A percentile compares a stretch with the other conserved stretches of the same genome.
These are phyloP conservation scores for Melanostoma scalare DNA, from an alignment of 2,888 invertebrate species.

Conservation along the genomic window DNA sequence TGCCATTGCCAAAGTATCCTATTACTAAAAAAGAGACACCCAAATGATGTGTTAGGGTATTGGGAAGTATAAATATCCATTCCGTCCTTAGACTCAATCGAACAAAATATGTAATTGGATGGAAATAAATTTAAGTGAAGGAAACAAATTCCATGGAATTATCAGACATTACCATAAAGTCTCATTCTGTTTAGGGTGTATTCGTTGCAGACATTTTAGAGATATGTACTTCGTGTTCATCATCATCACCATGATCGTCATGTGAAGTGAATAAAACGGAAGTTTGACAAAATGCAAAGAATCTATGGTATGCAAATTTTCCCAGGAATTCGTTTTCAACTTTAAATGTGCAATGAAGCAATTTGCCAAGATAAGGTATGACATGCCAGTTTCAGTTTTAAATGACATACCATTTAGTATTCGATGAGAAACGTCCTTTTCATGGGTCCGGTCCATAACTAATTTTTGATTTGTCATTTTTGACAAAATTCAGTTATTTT, in stretches of 20 bases:
- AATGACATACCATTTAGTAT: conserved; percentile 32
- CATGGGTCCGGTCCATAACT: conserved; percentile 29
- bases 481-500: conserved; percentile 18
- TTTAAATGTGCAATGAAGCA: conserved; percentile 50
- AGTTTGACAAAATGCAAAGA: conserved; percentile 38
- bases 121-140: conserved; percentile 72
- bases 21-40: conserved; percentile 69
- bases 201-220: conserved; percentile 62
- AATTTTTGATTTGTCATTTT: conserved; percentile 55
- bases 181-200: conserved; percentile 43
- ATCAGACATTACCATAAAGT: conserved; percentile 72
- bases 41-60: conserved; percentile 51
- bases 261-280: conserved; percentile 9
- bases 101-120: conserved; percentile 69
- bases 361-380: conserved; percentile 27
- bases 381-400: no score
- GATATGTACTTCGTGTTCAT: conserved; percentile 20
- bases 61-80: no score
- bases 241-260: not conserved
- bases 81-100: no score
- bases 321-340: conserved; percentile 35
- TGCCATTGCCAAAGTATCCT: conserved; percentile 41
- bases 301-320: conserved; percentile 65
- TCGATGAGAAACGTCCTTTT: conserved; percentile 31
- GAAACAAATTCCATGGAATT: conserved; percentile 71